phyloP scores from a whole-genome alignment of 2,888 invertebrate species.

The Acronicta alni region DNA sequence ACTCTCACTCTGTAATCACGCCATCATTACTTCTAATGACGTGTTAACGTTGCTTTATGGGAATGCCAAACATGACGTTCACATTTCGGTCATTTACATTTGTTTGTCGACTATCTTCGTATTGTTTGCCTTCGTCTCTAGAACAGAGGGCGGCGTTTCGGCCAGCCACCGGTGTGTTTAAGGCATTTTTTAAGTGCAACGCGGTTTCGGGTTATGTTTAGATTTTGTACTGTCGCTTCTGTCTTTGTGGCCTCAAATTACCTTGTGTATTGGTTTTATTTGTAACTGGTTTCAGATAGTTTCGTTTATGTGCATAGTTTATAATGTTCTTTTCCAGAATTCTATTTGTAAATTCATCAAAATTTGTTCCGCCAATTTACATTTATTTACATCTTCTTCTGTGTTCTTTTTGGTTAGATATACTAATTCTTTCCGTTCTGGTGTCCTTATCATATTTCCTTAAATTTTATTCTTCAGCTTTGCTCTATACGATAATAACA shows the following conservation, averaged over 20 bases:
- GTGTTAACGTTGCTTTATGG: conserved; percentile 89
- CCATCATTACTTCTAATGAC: conserved; percentile 89
- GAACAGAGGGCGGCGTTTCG: conserved; percentile 88
- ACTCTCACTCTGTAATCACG: conserved; percentile 84
- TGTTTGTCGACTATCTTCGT: conserved; percentile 87
- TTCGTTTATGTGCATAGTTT: conserved; percentile 18
- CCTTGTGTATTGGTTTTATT: conserved; percentile 47
- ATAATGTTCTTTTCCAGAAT: conserved; percentile 18
- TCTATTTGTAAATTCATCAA: too few species aligned
- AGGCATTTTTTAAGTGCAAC: conserved; percentile 78
- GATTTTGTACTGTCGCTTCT: conserved; percentile 68
- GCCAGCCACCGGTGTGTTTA: conserved; percentile 81
- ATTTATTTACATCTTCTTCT: too few species aligned
- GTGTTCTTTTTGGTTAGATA: too few species aligned
- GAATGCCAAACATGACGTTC: conserved; percentile 89
- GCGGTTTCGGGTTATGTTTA: conserved; percentile 79
- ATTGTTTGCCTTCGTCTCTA: conserved; percentile 87
- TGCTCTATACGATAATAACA: conserved; percentile 54
- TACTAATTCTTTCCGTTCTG: too few species aligned
- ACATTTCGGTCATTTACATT: conserved; percentile 89
- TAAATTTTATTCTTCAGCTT: too few species aligned
- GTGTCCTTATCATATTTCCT: too few species aligned
- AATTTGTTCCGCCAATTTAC: too few species aligned
- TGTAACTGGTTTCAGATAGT: conserved; percentile 23
- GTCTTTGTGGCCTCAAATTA: conserved; percentile 64